Base-by-base conservation (phyloP, 2,797 vertebrate genomes). In the Amblyopsis hoosieri region DNA sequence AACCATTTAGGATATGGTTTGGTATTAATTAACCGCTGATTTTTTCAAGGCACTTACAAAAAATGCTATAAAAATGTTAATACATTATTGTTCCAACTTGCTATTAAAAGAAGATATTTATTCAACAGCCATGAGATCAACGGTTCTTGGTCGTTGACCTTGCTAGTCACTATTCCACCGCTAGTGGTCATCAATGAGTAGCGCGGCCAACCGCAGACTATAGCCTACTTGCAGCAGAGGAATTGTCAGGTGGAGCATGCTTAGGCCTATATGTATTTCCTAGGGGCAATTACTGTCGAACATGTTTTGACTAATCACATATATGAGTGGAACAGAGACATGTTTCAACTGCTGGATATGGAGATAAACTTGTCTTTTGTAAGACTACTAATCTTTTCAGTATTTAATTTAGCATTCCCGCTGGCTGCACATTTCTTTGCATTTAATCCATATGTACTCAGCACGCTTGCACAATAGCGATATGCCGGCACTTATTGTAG, bases 161-260 rank as follows among this genome's bases (percentile, higher is more conserved):
- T 72, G 79, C 77, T 23, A 62, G 61, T 74, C 72, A 48, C 53
- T 48, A 64, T 71, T 75, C 75, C 74, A 62, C 88, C 80, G 67
- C 86, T 91, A 84, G 90, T 83, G 80, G 90, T 83, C 90, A 87
- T 77, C 76, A 85, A 70, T 85, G 86, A 83, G 86, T 19, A 49
- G 52, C 51, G 19, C 31, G 15, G 13, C 9, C 12, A n/a, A 48
- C 67, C 13, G 50, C 55, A 52, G 48, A 60, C 12, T n/a, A 17
- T 9, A 2, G 3, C 2, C 23, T 29, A 45, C n/a, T 3, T 1
- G n/a, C 53, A 45, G 53, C 12, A 3, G 3, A 70, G 45, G 69
- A 74, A 75, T 72, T 72, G 69, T 79, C 72, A 66, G 60, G 63
- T 56, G 33, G n/a, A 33, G 45, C 66, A 62, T 66, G 62, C 74